A percentile compares a stretch with the other conserved stretches of the same genome.
These are phyloP conservation scores for Eristalinus sepulchralis DNA, from an alignment of 2,888 invertebrate genomes.

Conservation along the genomic window DNA sequence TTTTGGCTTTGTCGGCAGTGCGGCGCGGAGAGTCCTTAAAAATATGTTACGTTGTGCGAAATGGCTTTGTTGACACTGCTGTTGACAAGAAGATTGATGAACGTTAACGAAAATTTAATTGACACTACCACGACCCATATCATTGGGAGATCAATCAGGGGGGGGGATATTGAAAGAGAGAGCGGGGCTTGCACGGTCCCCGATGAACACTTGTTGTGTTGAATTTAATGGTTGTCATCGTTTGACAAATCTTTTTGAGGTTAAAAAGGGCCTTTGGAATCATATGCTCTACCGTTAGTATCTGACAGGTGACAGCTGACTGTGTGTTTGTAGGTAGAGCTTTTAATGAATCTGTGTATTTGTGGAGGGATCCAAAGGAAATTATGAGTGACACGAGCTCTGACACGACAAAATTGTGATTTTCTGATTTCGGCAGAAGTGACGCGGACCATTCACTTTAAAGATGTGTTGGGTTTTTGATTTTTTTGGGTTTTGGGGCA, in stretches of 20 bases:
- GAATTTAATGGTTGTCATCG: neutral
- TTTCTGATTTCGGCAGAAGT: no score
- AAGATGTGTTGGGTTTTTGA: no score
- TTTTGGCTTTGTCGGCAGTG: neutral
- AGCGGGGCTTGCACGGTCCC: neutral
- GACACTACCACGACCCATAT: conserved; percentile 41
- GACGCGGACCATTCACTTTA: no score
- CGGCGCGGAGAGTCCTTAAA: neutral
- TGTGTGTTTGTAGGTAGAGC: neutral
- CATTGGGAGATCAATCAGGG: conserved; percentile 32
- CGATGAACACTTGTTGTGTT: neutral
- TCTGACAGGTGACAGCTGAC: neutral
- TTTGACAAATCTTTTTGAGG: neutral
- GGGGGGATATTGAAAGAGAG: neutral
- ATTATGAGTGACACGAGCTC: no score
- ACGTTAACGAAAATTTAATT: conserved; percentile 46
- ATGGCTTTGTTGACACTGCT: conserved; percentile 18
- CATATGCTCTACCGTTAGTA: neutral
- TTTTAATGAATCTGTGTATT: no score
- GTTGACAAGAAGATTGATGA: conserved; percentile 50
- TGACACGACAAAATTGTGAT: no score
- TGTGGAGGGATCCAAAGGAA: no score
- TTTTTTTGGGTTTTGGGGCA: no score
- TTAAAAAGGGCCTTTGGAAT: neutral
- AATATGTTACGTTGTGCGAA: neutral